Base-by-base conservation (phyloP, 2,797 vertebrate species). In the Tarsius wallacei region DNA sequence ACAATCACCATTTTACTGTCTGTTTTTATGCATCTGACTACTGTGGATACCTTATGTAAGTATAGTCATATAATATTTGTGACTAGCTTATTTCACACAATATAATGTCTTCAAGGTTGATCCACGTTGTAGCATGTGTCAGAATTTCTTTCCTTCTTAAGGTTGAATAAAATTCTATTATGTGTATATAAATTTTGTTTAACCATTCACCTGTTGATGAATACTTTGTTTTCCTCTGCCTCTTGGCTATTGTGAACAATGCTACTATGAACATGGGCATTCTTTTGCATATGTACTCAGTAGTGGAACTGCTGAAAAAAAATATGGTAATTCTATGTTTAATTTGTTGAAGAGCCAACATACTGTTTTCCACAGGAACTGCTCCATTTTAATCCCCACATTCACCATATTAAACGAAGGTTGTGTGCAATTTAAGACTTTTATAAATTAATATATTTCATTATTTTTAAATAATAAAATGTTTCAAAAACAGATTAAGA, bases 401-500 rank as follows among this genome's bases (percentile, higher is more conserved):
- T 42, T 22, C 22, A 87, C 17, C 7, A 68, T 19, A 94, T 68
- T 16, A 31, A 53, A 78, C 17, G 59, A 31, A 71, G 42, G 51
- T 59, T 77, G 24, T 19, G 42, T 24, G 53, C n/a, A 73, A 31
- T 28, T 66, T 9, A 28, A 73, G 53, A 84, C 47, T 63, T 57
- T 66, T 26, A 82, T 36, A 77, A 11, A 77, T 74, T 76, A 86
- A 78, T 87, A 78, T 47, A 57, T 42, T 77, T 88, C 81, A 73
- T 76, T 59, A 57, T 85, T 82, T 76, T 93, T 11, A 55, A 95
- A 93, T 71, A 84, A 71, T 66, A 78, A 21, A 59, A 22, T 87
- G 11, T 47, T 93, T 94, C 76, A 59, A 93, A 96, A 87, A 87
- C 15, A 83, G n/a, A 77, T n/a, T 66, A 33, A 49, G 63, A 84